Evolutionary conservation across 2,113 vertebrate species (phyloP).

Genomic region (Astur gentilis): DNA sequence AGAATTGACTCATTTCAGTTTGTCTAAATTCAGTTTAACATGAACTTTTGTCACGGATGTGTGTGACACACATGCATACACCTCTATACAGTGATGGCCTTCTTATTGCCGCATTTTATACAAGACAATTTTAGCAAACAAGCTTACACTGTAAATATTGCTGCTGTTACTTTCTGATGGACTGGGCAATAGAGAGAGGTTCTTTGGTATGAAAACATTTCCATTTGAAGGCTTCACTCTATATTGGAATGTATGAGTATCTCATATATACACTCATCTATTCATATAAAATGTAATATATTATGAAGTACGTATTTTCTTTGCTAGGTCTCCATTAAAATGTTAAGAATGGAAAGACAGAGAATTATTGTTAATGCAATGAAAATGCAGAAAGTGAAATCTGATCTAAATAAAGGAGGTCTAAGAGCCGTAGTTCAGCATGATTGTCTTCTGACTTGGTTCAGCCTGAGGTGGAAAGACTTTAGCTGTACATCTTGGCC

Average conservation of each 20-base stretch:
- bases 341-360: not conserved
- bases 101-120: not conserved
- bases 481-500: not conserved
- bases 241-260: not conserved
- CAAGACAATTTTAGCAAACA: not conserved
- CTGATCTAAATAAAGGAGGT: not conserved
- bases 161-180: not conserved
- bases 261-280: not conserved
- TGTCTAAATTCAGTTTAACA: not conserved
- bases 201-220: not conserved
- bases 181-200: not conserved
- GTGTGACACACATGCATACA: not conserved
- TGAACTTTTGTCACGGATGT: not conserved
- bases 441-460: not conserved
- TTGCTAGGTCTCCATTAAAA: constrained; percentile 5
- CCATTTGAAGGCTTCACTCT: constrained; percentile 24
- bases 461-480: not conserved
- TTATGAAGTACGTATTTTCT: not conserved
- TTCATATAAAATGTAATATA: not conserved
- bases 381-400: not conserved
- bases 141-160: not conserved
- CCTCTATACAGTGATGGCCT: not conserved
- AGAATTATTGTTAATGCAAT: not conserved
- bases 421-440: not conserved
- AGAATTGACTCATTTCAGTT: constrained; percentile 8